phyloP scores from a whole-genome alignment of 1,140 invertebrate species.

The Tribolium madens region DNA sequence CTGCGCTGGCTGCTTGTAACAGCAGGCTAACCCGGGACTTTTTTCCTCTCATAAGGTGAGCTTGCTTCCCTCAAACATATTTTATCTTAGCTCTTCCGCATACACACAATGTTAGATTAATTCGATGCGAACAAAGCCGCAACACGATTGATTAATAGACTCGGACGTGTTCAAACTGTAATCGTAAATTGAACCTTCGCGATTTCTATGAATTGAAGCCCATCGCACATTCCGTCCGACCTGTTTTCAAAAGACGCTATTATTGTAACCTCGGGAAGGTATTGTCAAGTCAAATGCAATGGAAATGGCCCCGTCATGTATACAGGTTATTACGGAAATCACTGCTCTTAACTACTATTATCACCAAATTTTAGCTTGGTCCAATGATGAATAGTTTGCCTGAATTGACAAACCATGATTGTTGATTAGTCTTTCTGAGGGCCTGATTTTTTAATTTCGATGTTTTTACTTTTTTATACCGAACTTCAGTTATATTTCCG shows the following conservation, averaged over 20 bases:
- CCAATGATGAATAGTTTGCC: too few relatives aligned
- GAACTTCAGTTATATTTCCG: too few relatives aligned
- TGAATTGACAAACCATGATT: too few relatives aligned
- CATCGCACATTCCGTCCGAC: conserved; percentile 14
- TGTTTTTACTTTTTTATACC: too few relatives aligned
- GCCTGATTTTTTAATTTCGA: too few relatives aligned
- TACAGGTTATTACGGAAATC: too few relatives aligned
- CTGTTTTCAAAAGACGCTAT: conserved; percentile 17
- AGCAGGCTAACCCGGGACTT: conserved; percentile 26
- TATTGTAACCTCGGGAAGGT: neutral
- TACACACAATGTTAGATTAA: neutral
- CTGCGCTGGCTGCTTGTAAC: conserved; percentile 41
- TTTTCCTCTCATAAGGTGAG: conserved; percentile 22
- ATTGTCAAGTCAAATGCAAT: neutral
- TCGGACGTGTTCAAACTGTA: conserved; percentile 17
- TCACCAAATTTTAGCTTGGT: too few relatives aligned
- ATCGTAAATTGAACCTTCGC: conserved; percentile 22
- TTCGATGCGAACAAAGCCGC: conserved; percentile 1
- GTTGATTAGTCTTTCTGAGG: too few relatives aligned
- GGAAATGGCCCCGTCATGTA: too few relatives aligned
- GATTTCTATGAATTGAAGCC: conserved; percentile 6
- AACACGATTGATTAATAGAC: conserved; percentile 19
- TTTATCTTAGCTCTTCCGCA: conserved; percentile 13
- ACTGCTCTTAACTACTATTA: too few relatives aligned
- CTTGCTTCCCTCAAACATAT: neutral